Evolutionary conservation across 2,113 vertebrate species (phyloP).

Genomic region (Macaca fascicularis): T2T-MFA8v1.1 NC_088386.1:86622501-86623000

Average conservation of each 20-base stretch:
- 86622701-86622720: not conserved
- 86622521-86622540: not conserved
- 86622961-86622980: slow-evolving; percentile 26
- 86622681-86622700: not conserved
- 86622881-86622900: slow-evolving; percentile 14
- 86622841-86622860: not conserved
- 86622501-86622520: not conserved
- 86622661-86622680: not conserved
- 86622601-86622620: not conserved
- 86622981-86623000: slow-evolving; percentile 14
- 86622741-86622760: slow-evolving; percentile 22
- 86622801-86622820: not conserved
- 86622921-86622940: not conserved
- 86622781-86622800: not conserved
- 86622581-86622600: not conserved
- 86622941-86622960: slow-evolving; percentile 28
- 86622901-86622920: slow-evolving; percentile 33
- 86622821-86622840: not conserved
- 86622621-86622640: not conserved
- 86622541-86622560: not conserved
- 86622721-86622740: not conserved
- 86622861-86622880: not conserved
- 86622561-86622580: not conserved
- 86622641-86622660: not conserved
- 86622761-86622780: slow-evolving; percentile 34